These are phyloP conservation scores for Eretmocerus hayati DNA, from an alignment of 2,888 invertebrate genomes.

Conservation along the genomic window DNA sequence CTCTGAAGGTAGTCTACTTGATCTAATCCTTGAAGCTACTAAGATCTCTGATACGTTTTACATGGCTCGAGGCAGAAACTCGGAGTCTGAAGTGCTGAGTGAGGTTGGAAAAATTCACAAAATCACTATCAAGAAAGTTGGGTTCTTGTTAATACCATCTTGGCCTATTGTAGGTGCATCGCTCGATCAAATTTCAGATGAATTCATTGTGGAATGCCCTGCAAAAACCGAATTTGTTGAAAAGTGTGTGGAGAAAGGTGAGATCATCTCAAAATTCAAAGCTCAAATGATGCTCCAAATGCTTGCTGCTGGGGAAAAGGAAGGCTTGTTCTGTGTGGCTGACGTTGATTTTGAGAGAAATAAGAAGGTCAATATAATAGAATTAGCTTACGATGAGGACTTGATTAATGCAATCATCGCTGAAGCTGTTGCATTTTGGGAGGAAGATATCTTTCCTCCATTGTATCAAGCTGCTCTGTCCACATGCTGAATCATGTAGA, in stretches of 20 bases:
- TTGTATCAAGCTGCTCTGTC: too few relatives aligned
- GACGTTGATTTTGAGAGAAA: slow-evolving; percentile 25
- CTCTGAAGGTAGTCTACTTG: slow-evolving; percentile 1
- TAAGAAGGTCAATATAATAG: slow-evolving; percentile 9
- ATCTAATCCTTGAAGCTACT: slow-evolving; percentile 3
- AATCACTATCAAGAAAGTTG: not conserved
- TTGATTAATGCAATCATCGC: too few relatives aligned
- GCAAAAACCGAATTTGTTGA: not conserved
- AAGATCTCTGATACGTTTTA: slow-evolving; percentile 2
- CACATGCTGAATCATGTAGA: too few relatives aligned
- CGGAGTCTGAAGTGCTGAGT: not conserved
- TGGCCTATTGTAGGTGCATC: not conserved
- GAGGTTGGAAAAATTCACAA: not conserved
- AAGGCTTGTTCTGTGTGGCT: slow-evolving; percentile 28
- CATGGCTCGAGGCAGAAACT: slow-evolving; percentile 3
- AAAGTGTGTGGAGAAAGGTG: not conserved
- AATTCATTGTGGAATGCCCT: not conserved
- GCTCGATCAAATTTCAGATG: not conserved
- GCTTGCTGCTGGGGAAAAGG: slow-evolving; percentile 22
- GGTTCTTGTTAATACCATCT: not conserved
- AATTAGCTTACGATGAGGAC: too few relatives aligned
- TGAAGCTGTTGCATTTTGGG: too few relatives aligned
- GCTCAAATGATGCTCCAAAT: too few relatives aligned
- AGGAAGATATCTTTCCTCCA: too few relatives aligned
- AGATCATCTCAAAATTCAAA: slow-evolving; percentile 8